phyloP scores from a whole-genome alignment of 2,888 invertebrate species.

The Tortricodes alternella region DNA sequence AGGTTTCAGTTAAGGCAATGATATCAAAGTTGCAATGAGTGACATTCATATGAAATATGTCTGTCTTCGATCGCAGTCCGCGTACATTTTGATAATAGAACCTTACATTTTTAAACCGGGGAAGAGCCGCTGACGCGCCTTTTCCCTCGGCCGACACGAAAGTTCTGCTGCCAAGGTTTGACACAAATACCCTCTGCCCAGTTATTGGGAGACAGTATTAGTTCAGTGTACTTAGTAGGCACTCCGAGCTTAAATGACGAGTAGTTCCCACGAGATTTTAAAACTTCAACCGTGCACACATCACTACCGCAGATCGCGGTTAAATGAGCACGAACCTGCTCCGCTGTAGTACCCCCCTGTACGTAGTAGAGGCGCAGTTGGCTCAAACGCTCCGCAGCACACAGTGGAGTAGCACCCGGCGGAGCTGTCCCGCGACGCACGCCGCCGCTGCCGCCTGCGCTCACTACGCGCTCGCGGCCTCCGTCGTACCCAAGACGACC shows the following conservation, averaged over 20 bases:
- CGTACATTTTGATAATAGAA: conserved; percentile 23
- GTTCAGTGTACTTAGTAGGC: conserved; percentile 9
- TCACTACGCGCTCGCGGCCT: too few species aligned
- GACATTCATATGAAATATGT: conserved; percentile 2
- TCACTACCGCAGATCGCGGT: not conserved
- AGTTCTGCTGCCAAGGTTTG: conserved; percentile 19
- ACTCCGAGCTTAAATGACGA: not conserved
- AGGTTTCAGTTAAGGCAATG: not conserved
- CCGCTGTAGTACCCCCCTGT: not conserved
- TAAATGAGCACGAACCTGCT: not conserved
- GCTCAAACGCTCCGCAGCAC: not conserved
- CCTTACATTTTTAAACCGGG: not conserved
- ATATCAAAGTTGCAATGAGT: not conserved
- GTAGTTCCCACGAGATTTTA: not conserved
- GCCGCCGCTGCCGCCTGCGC: too few species aligned
- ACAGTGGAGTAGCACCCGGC: not conserved
- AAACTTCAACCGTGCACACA: not conserved
- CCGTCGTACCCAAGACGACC: too few species aligned
- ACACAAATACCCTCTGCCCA: too few species aligned
- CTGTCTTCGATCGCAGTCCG: conserved; percentile 20
- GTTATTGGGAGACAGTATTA: too few species aligned
- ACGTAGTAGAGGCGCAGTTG: not conserved
- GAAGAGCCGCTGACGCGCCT: too few species aligned
- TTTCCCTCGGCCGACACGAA: conserved; percentile 4
- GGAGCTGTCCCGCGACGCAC: not conserved